Conservation (phyloP, 2,797 vertebrate genomes). For the Chromobotia macracanthus region DNA sequence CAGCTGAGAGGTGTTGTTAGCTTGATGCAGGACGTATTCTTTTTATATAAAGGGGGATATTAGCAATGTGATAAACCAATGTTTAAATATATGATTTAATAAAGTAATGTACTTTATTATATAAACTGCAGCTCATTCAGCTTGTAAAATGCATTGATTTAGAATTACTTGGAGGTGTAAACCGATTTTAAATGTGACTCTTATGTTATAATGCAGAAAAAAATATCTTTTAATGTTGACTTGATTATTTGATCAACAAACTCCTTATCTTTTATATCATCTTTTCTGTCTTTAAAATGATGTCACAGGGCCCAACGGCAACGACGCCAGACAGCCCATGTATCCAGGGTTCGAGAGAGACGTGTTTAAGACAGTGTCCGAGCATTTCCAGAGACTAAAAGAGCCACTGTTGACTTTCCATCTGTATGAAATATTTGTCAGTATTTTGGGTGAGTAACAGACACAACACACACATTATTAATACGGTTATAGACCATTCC, state of each 20-base stretch:
- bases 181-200: neutral
- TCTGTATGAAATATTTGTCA: constrained; percentile 93
- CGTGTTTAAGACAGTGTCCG: constrained; percentile 89
- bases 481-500: neutral
- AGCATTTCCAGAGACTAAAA: constrained; percentile 88
- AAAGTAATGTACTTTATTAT: too few relatives aligned
- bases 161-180: neutral
- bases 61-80: neutral
- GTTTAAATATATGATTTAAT: neutral
- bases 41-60: too few relatives aligned
- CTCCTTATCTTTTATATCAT: neutral
- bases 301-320: constrained; percentile 80
- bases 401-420: constrained; percentile 91
- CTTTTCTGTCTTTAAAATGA: neutral
- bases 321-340: constrained; percentile 84
- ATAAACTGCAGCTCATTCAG: neutral
- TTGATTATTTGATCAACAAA: too few relatives aligned
- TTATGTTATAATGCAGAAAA: neutral
- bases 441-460: constrained; percentile 86
- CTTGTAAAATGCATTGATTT: neutral
- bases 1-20: neutral
- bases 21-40: neutral
- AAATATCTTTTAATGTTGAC: too few relatives aligned
- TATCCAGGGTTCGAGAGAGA: constrained; percentile 93
- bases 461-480: neutral